These are phyloP conservation scores for Zosterops hypoxanthus DNA, from an alignment of 2,113 vertebrate genomes.

Conservation along the genomic window DNA sequence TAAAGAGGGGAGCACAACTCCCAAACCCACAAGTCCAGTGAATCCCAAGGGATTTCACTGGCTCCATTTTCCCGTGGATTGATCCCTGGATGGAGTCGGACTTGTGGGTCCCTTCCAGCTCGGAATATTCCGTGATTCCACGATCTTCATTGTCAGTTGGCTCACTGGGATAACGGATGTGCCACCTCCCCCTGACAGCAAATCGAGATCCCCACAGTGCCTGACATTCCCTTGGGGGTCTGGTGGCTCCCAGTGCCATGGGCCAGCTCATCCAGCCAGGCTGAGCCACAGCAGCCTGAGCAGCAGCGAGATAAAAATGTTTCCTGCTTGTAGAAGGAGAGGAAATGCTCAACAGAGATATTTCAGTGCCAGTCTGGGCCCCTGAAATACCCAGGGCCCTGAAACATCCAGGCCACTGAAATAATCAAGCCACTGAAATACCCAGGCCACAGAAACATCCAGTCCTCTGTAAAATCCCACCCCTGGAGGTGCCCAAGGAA, in stretches of 20 bases:
- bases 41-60: background rate
- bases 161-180: fast-evolving
- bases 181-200: too few relatives aligned
- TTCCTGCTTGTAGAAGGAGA: background rate
- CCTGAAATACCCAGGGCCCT: background rate
- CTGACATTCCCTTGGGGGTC: background rate
- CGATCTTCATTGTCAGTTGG: background rate
- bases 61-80: background rate
- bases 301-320: background rate
- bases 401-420: background rate
- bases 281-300: background rate
- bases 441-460: too few relatives aligned
- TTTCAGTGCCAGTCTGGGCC: background rate
- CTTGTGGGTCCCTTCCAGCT: fast-evolving
- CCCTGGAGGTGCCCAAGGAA: background rate
- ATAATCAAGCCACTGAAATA: too few relatives aligned
- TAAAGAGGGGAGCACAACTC: background rate
- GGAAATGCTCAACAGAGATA: background rate
- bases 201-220: fast-evolving
- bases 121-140: background rate
- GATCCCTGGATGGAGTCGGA: background rate
- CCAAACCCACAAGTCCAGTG: background rate
- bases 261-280: background rate
- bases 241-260: fast-evolving
- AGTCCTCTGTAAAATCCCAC: too few relatives aligned